A percentile compares a stretch with the other conserved stretches of the same genome.
These are phyloP conservation scores for Acomys russatus DNA, from an alignment of 2,797 vertebrate species.

Conservation along the genomic window DNA sequence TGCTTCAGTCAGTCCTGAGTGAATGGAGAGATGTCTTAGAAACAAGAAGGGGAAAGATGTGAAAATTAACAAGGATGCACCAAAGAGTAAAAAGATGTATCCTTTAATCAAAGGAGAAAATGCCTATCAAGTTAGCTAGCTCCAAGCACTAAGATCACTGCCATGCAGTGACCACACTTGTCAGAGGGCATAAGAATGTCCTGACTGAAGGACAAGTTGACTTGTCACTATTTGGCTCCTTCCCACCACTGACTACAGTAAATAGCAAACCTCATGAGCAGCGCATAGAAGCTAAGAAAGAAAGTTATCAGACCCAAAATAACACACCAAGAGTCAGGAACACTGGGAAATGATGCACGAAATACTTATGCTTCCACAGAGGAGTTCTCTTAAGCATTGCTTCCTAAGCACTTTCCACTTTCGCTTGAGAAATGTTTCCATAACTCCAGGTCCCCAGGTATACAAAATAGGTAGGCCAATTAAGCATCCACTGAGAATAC, in stretches of 20 bases:
- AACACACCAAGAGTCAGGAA: neutral
- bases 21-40: slow-evolving; percentile 8
- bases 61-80: neutral
- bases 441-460: neutral
- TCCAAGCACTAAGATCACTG: neutral
- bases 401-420: neutral
- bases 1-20: neutral
- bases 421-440: neutral
- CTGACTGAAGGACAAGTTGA: neutral
- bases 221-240: neutral
- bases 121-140: neutral
- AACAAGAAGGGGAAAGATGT: neutral
- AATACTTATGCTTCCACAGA: neutral
- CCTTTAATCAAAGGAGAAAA: slow-evolving; percentile 1
- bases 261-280: neutral
- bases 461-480: neutral
- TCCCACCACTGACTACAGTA: neutral
- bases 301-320: neutral
- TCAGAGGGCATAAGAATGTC: neutral
- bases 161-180: neutral
- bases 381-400: neutral
- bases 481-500: neutral
- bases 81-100: neutral
- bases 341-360: neutral
- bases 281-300: slow-evolving; percentile 28